Percentiles rank a stretch among this genome's conserved stretches.
Conservation (phyloP, 2,888 invertebrate genomes). For the Drosophila neotestacea region DNA sequence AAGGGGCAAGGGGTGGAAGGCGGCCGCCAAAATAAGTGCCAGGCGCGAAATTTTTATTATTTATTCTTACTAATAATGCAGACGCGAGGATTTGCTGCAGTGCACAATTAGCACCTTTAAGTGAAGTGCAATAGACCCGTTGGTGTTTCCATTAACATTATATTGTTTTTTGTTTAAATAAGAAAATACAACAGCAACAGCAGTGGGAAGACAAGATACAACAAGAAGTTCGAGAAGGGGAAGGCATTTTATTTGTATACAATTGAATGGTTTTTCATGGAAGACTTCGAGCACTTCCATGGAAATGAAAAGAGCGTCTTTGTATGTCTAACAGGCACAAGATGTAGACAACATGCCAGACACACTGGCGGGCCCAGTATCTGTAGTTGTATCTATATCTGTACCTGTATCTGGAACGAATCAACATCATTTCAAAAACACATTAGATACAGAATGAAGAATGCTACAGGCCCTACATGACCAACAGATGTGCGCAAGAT, state of each 20-base stretch:
- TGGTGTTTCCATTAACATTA: slow-evolving; percentile 47
- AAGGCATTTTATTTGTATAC: slow-evolving; percentile 40
- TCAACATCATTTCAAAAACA: slow-evolving; percentile 49
- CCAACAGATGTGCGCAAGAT: slow-evolving; percentile 74
- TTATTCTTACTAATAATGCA: slow-evolving; percentile 52
- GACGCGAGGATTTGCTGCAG: slow-evolving; percentile 46
- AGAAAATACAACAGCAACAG: slow-evolving; percentile 4
- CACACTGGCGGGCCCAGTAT: slow-evolving; percentile 62
- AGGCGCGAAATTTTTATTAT: slow-evolving; percentile 48
- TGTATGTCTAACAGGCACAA: slow-evolving; percentile 28
- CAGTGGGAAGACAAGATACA: neutral
- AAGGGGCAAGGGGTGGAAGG: neutral
- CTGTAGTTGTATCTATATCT: slow-evolving; percentile 50
- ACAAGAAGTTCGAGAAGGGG: slow-evolving; percentile 9
- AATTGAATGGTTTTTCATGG: slow-evolving; percentile 51
- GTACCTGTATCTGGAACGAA: slow-evolving; percentile 63
- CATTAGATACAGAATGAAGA: slow-evolving; percentile 61
- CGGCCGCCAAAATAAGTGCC: slow-evolving; percentile 10
- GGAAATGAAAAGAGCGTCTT: slow-evolving; percentile 31
- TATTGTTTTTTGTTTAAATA: slow-evolving; percentile 32
- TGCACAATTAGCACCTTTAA: slow-evolving; percentile 61
- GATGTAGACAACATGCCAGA: slow-evolving; percentile 60
- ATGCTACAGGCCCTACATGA: slow-evolving; percentile 50
- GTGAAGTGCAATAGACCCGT: slow-evolving; percentile 43
- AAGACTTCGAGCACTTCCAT: slow-evolving; percentile 60